phyloP scores from a whole-genome alignment of 2,888 invertebrate genomes.

The Nomada flava region DNA sequence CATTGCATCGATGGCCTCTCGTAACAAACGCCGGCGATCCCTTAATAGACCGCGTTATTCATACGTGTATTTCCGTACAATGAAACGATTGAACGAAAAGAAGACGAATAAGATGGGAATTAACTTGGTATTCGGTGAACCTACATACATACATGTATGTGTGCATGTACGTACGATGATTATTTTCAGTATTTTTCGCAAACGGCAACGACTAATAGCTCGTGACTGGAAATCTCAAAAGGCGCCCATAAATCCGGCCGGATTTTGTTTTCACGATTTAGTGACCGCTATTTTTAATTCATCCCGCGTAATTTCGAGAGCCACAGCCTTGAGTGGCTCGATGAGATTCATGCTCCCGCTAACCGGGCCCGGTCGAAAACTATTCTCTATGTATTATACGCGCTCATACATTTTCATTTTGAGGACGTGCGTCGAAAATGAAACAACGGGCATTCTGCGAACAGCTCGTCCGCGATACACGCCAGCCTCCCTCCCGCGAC shows the following conservation, averaged over 20 bases:
- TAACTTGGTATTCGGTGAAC: conserved; percentile 1
- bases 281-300: conserved; percentile 65
- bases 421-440: conserved; percentile 65
- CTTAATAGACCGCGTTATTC: conserved; percentile 22
- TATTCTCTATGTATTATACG: conserved; percentile 59
- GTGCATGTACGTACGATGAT: conserved; percentile 33
- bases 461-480: conserved; percentile 13
- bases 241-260: conserved; percentile 56
- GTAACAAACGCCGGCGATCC: background rate
- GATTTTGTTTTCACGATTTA: conserved; percentile 64
- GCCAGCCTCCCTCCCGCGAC: background rate
- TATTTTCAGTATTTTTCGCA: conserved; percentile 57
- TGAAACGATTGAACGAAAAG: background rate
- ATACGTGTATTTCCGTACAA: conserved; percentile 19
- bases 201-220: conserved; percentile 54
- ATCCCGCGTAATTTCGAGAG: conserved; percentile 63
- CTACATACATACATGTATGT: background rate
- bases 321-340: conserved; percentile 53
- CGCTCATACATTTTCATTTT: conserved; percentile 64
- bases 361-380: conserved; percentile 52
- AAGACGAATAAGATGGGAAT: background rate
- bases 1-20: background rate
- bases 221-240: conserved; percentile 58
- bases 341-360: conserved; percentile 60
- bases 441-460: conserved; percentile 48